Evolutionary conservation across 2,797 vertebrate species (phyloP).

Genomic region (Melanotaenia trifasciata): DNA sequence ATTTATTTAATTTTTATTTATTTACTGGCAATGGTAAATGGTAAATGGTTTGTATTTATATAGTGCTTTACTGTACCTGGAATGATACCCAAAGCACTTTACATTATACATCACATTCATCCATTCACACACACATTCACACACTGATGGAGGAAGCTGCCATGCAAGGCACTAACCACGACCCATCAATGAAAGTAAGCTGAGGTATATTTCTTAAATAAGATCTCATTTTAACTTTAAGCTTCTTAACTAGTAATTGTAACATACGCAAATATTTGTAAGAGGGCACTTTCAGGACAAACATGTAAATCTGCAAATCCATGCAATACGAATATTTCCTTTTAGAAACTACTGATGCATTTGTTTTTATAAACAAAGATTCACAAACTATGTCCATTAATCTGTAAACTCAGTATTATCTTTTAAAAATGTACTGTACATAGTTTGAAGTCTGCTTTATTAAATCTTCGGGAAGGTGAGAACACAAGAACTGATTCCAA

Average conservation of each 20-base stretch:
- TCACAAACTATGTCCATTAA: not conserved
- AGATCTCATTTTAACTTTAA: not conserved
- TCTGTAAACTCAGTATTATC: not conserved
- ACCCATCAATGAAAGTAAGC: not conserved
- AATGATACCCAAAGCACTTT: too few species aligned
- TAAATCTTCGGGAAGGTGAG: not conserved
- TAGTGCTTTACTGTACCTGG: too few species aligned
- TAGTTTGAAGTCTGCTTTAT: conserved; percentile 16
- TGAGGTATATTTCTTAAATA: not conserved
- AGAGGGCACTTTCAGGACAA: not conserved
- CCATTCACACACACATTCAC: too few species aligned
- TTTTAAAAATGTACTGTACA: not conserved
- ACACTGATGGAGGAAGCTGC: too few species aligned
- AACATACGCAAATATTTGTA: too few species aligned
- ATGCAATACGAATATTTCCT: not conserved
- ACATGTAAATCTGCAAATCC: not conserved
- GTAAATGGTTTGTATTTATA: too few species aligned
- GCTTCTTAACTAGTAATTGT: not conserved
- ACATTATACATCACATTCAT: too few species aligned
- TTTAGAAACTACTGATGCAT: not conserved
- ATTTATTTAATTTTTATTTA: not conserved
- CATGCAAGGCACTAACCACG: too few species aligned
- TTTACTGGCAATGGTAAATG: not conserved
- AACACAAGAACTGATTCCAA: conserved; percentile 1
- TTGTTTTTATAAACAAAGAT: not conserved